Evolutionary conservation across 1,140 invertebrate species (phyloP).

Genomic region (Chrysopa pallens): DNA sequence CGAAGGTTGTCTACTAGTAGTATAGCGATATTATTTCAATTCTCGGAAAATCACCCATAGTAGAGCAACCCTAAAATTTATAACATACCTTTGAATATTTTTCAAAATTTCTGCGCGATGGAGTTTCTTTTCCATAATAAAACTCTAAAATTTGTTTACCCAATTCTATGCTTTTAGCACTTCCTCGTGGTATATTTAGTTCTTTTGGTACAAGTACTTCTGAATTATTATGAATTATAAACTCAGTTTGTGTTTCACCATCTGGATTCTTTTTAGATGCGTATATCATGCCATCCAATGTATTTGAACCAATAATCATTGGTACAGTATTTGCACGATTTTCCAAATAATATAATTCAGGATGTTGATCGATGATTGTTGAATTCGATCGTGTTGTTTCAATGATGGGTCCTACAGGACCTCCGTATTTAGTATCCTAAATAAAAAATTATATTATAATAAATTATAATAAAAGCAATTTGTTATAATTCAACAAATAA

Average conservation of each 20-base stretch:
- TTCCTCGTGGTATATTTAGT: constrained; percentile 2
- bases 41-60: no score
- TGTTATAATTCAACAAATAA: no score
- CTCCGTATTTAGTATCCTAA: constrained; percentile 1
- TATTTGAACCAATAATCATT: constrained; percentile 35
- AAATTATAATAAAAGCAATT: no score
- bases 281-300: constrained; percentile 31
- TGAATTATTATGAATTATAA: constrained; percentile 7
- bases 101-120: neutral
- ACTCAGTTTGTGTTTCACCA: constrained; percentile 11
- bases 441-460: no score
- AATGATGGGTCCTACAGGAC: constrained; percentile 20
- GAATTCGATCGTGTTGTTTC: constrained; percentile 21
- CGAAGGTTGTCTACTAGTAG: no score
- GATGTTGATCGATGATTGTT: constrained; percentile 21
- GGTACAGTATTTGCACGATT: constrained; percentile 30
- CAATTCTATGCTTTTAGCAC: constrained; percentile 12
- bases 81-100: neutral
- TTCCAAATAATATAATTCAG: constrained; percentile 20
- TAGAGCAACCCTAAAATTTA: neutral
- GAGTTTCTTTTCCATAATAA: constrained; percentile 24
- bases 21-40: no score
- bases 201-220: neutral
- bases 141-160: constrained; percentile 23
- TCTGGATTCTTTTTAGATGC: constrained; percentile 12